These are phyloP conservation scores for Melanerpes formicivorus DNA, from an alignment of 2,113 vertebrate species.

Conservation along the genomic window DNA sequence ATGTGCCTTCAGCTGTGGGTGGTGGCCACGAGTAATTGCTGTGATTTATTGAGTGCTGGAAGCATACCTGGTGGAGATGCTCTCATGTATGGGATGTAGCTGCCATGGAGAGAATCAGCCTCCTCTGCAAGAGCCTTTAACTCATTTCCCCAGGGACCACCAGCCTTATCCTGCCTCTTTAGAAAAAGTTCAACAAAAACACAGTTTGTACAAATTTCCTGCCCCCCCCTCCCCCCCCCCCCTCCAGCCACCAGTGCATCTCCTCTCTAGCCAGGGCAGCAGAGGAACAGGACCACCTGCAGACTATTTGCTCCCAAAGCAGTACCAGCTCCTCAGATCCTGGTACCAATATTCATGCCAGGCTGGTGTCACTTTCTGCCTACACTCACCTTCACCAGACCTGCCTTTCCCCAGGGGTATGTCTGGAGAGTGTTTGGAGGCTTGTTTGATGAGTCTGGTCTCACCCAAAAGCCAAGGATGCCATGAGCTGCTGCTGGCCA, in stretches of 20 bases:
- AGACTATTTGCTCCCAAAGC: not conserved
- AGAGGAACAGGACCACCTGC: not conserved
- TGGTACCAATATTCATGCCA: rapidly evolving
- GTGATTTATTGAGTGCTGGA: not conserved
- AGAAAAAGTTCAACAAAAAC: not conserved
- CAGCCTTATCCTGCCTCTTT: not conserved
- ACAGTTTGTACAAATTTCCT: not conserved
- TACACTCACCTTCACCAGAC: rapidly evolving
- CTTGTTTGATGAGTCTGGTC: not conserved
- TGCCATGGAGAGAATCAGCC: not conserved
- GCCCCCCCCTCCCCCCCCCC: not conserved
- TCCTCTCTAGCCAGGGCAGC: rapidly evolving
- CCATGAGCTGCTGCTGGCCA: rapidly evolving
- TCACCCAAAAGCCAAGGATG: rapidly evolving
- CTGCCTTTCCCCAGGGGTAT: not conserved
- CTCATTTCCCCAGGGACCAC: not conserved
- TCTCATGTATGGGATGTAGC: rapidly evolving
- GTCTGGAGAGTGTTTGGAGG: not conserved
- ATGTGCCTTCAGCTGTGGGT: not conserved
- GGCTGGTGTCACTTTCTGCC: not conserved
- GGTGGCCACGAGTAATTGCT: not conserved
- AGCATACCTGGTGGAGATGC: not conserved
- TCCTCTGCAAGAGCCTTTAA: not conserved
- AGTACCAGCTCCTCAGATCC: not conserved
- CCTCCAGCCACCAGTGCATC: not conserved